Base-by-base conservation (phyloP, 2,797 vertebrate species). In the Diglossa cyanea region DNA sequence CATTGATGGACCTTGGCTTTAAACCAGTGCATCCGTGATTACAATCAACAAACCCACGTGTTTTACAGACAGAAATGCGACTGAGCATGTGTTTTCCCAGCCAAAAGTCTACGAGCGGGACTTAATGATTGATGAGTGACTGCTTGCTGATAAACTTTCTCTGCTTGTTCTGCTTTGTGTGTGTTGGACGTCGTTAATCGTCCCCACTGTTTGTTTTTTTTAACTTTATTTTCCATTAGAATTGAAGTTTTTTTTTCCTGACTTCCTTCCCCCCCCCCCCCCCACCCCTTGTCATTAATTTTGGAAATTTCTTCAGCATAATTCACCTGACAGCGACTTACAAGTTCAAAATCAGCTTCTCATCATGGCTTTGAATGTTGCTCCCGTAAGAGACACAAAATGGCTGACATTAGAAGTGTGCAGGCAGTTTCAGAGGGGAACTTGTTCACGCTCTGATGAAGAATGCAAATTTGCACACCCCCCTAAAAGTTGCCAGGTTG, bases 401-500 rank as follows among this genome's bases (percentile, higher is more conserved):
- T 99, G 99, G 99, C 98, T 99, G 97, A 99, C 99, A 0, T 97
- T 99, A 93, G 99, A 99, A 98, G 99, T 99, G 93, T 99, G 99
- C 98, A 99, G 99, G 91, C 99, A 99, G 95, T 99, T 99, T 98
- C 99, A 99, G 97, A 98, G 99, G 88, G 99, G 99, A 97, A 99
- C 99, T 57, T 99, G 99, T 98, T 99, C 99, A 25, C 99, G 99
- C 88, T 99, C 99, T 68, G 99, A 99, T 78, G 99, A 99, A 98
- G 99, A 99, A 98, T 99, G 99, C 98, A 99, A 99, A 98, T 99
- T 99, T 97, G 99, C 99, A 97, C 99, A 99, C 96, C 99, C 99
- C 70, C 99, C 99, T 37, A 99, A 99, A 98, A 99, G 99, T 97
- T 99, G 99, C 98, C 99, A 99, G 98, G 99, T 99, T 91, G 99